These are phyloP conservation scores for Aleadryas rufinucha DNA, from an alignment of 2,113 vertebrate genomes.

Conservation along the genomic window DNA sequence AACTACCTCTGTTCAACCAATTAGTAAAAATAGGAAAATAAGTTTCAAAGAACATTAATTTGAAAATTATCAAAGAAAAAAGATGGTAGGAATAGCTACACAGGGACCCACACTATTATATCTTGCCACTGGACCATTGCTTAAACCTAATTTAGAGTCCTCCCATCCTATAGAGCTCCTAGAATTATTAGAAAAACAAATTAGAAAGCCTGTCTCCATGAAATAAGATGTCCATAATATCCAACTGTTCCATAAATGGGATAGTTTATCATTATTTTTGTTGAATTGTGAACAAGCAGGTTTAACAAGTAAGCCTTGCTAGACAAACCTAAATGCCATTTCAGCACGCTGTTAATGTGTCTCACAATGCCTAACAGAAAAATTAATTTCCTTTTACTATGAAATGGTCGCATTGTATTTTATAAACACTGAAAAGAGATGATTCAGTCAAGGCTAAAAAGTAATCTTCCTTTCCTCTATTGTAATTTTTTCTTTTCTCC, in stretches of 20 bases:
- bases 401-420: background rate
- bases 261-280: background rate
- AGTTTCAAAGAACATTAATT: background rate
- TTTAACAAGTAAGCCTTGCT: background rate
- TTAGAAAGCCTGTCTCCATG: background rate
- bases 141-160: background rate
- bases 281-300: background rate
- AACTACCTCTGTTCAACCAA: background rate
- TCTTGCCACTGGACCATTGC: background rate
- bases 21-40: background rate
- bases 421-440: background rate
- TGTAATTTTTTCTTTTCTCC: background rate
- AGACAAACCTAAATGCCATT: background rate
- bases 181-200: background rate
- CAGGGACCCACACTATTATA: background rate
- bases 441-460: background rate
- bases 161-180: background rate
- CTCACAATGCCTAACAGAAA: background rate
- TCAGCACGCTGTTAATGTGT: background rate
- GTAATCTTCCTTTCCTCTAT: background rate
- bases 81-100: background rate
- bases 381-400: background rate
- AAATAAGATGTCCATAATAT: background rate
- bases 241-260: background rate
- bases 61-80: background rate